Base-by-base conservation (phyloP, 2,888 invertebrate genomes). In the Choristoneura rosaceana region DNA sequence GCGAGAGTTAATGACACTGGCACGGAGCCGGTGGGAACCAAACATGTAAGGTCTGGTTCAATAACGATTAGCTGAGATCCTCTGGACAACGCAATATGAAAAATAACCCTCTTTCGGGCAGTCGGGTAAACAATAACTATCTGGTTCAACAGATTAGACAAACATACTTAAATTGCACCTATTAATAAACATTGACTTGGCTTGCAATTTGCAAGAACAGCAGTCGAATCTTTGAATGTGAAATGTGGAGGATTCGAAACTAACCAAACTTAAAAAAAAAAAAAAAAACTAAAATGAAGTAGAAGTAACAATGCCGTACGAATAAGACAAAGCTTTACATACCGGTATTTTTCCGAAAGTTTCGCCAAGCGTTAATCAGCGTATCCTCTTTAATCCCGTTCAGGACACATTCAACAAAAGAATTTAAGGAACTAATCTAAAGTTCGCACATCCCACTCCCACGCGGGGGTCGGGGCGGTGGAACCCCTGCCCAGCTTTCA, bases 361-460 rank as follows among this genome's bases (percentile, higher is more conserved):
- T 55, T 55, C 25, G 4, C 4, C 25, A 12, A 17, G 12, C 3
- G 10, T 55, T 55, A 55, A 17, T 55, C 55, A 17, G 25, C 7
- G 55, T 25, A 55, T 33, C 25, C 55, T 55, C 55, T 8, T 59
- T n/a, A 34, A 47, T 15, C 55, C 15, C 15, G 59, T 66, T 58
- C 67, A 47, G 62, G 25, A 63, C 55, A 55, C 67, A 71, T 68
- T 33, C 47, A 63, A 45, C 71, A 58, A 71, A 68, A 63, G 47
- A 71, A 71, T 68, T 71, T 67, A 63, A 71, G 71, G 62, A 58
- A 71, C 67, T 71, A 71, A 71, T 71, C 71, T 15, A 67, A 71
- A 71, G 58, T 71, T 71, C 58, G 47, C 62, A 67, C 67, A 62
- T 63, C 33, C 50, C 47, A 47, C 10, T 12, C 25, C 12, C 55